Evolutionary conservation across 2,113 vertebrate species (phyloP), one percentile per base, ranked within the genome.

Genomic region (Zapus hudsonius): DNA sequence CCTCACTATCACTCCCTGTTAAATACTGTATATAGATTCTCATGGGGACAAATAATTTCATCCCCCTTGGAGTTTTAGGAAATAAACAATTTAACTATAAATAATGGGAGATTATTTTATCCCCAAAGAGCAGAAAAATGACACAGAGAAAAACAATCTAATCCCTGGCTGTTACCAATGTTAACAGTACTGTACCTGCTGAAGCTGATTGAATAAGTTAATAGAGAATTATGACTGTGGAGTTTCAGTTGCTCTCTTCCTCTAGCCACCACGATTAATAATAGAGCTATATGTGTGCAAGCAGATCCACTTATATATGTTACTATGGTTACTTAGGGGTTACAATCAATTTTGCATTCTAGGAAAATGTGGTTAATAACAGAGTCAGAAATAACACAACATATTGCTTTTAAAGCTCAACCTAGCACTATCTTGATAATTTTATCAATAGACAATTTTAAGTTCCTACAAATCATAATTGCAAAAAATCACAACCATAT

Each of bases 51-150:
- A 92, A 44, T 52, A 94, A 86, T 55, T 33, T 20, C 63, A 52
- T 17, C 74, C 70, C 72, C 73, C 47, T 78, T 42, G 25, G 70
- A 52, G 20, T 66, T 81, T 87, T 81, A 79, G 87, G 83, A 81
- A 92, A 91, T 59, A 57, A 81, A 57, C 31, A 89, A 94, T 85
- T 93, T 92, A 33, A 52, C 25, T 59, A 74, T 4, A 95, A 78
- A 94, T 66, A 92, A 87, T 47, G 73, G 87, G 76, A 94, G 73
- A 87, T 89, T 93, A 73, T 87, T 94, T 84, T 87, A 67, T 79
- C 95, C 31, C 90, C 72, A 91, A 89, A 70, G 17, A 87, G 84
- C 8, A 95, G 64, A 87, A 22, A 94, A 96, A 91, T 73, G 84
- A 64, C 59, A 75, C 70, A 90, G 81, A 94, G 74, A 38, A 79